Conservation (phyloP, 2,888 invertebrate species). For the Mechanitis mazaeus region DNA sequence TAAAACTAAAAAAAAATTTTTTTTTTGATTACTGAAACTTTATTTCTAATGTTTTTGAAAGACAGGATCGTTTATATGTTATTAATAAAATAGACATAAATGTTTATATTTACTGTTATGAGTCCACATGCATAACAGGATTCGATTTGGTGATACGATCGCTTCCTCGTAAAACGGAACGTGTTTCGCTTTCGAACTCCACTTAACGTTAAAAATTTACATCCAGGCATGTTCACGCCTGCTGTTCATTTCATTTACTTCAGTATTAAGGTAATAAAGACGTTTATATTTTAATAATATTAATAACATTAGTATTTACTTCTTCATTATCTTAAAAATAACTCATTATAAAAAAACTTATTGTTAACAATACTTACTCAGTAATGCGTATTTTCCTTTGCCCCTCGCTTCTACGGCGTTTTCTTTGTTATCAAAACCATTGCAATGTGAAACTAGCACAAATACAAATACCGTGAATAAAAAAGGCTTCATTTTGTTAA, state of each 20-base stretch:
- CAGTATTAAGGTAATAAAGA: too few species aligned
- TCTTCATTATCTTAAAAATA: too few species aligned
- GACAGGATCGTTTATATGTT: neutral
- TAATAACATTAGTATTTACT: too few species aligned
- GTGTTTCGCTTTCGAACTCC: neutral
- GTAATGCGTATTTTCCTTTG: slow-evolving; percentile 57
- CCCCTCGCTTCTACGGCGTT: slow-evolving; percentile 50
- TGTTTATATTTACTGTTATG: slow-evolving; percentile 5
- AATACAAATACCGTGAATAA: slow-evolving; percentile 25
- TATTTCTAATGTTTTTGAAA: too few species aligned
- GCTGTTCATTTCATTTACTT: neutral
- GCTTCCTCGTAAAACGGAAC: slow-evolving; percentile 3
- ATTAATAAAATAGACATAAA: slow-evolving; percentile 1
- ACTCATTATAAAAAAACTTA: too few species aligned
- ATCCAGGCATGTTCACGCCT: neutral
- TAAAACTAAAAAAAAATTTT: too few species aligned
- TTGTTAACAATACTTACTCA: slow-evolving; percentile 49
- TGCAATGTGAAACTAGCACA: slow-evolving; percentile 27
- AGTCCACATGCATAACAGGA: slow-evolving; percentile 9
- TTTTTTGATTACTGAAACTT: too few species aligned
- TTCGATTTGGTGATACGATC: slow-evolving; percentile 13
- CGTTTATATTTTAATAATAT: too few species aligned
- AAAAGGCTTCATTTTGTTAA: slow-evolving; percentile 26
- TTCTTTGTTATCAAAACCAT: slow-evolving; percentile 33
- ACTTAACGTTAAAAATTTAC: neutral